Evolutionary conservation across 2,888 invertebrate genomes (phyloP).

Genomic region (Stramonita haemastoma): DNA sequence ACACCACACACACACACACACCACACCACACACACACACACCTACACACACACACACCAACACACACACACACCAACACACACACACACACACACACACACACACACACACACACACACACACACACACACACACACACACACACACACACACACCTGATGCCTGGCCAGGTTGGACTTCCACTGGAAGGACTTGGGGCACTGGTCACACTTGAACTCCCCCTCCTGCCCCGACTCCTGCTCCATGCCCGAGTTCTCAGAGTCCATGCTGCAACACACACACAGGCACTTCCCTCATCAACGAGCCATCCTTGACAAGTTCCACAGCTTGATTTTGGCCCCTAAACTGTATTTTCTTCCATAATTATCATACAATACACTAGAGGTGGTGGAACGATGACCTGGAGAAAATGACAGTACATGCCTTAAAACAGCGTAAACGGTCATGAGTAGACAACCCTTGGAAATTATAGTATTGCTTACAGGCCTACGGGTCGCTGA

Average conservation of each 20-base stretch:
- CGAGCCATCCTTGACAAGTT: no score
- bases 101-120: constrained; percentile 1
- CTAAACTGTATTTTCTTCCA: no score
- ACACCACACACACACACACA: constrained; percentile 75
- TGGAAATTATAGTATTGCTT: no score
- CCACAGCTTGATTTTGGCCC: no score
- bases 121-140: constrained; percentile 3
- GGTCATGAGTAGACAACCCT: no score
- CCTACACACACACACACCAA: not conserved
- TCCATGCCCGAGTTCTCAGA: constrained; percentile 50
- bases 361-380: no score
- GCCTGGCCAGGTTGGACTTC: constrained; percentile 88
- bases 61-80: not conserved
- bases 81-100: constrained; percentile 23
- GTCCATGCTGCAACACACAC: constrained; percentile 40
- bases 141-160: constrained; percentile 82
- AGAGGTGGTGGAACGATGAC: no score
- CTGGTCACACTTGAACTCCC: constrained; percentile 88
- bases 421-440: no score
- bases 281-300: no score
- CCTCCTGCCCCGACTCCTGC: constrained; percentile 55
- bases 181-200: constrained; percentile 91
- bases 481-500: no score
- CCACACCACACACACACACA: constrained; percentile 68
- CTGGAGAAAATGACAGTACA: no score